phyloP scores from a whole-genome alignment of 1,140 invertebrate species.

The Steinernema khuongi region DNA sequence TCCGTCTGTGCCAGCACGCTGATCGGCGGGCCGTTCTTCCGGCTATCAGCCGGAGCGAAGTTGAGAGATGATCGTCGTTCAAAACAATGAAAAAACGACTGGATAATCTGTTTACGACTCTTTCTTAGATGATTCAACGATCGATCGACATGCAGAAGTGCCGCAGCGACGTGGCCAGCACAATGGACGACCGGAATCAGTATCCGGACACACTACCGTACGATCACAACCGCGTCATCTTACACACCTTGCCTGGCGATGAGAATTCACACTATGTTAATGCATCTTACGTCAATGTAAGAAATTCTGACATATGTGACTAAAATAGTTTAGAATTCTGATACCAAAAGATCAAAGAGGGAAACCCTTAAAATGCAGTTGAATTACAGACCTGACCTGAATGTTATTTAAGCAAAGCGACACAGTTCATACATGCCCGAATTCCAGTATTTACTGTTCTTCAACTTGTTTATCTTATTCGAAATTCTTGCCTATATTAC shows the following conservation, averaged over 20 bases:
- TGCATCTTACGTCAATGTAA: conserved; percentile 56
- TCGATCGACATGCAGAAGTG: conserved; percentile 51
- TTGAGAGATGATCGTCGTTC: neutral
- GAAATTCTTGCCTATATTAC: too few species aligned
- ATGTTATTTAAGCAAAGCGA: neutral
- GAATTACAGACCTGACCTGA: conserved; percentile 20
- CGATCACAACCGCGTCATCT: conserved; percentile 52
- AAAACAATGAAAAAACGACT: conserved; percentile 11
- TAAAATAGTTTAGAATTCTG: neutral
- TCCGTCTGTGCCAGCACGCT: neutral
- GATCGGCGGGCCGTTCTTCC: neutral
- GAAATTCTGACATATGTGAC: conserved; percentile 15
- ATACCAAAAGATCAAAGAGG: neutral
- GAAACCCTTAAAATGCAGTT: conserved; percentile 18
- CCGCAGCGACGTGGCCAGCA: conserved; percentile 49
- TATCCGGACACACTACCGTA: conserved; percentile 56
- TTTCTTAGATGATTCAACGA: conserved; percentile 51
- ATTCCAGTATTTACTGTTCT: conserved; percentile 15
- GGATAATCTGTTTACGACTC: conserved; percentile 15
- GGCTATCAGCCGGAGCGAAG: conserved; percentile 3
- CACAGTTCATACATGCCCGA: too few species aligned
- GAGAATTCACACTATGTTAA: conserved; percentile 54
- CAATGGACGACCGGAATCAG: conserved; percentile 52
- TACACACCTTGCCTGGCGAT: conserved; percentile 31
- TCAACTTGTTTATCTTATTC: conserved; percentile 6